Evolutionary conservation across 1,140 invertebrate genomes (phyloP), one percentile per base, ranked within the genome.

Genomic region (Cydia fagiglandana): DNA sequence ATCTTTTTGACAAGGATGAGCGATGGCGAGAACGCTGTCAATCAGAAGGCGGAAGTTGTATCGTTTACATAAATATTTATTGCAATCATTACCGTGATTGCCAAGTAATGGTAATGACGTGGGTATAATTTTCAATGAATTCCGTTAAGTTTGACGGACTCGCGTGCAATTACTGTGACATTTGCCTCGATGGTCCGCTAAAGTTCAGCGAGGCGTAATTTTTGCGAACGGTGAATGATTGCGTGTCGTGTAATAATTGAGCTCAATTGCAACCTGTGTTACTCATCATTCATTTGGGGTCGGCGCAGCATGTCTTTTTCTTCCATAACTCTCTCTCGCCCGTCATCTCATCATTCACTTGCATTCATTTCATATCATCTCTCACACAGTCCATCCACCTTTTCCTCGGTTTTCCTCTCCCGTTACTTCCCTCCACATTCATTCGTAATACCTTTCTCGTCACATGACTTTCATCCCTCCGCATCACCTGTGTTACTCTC

Each of bases 21-120:
- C 17, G 66, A 70, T 70, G 66, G 66, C 66, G 66, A 70, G 45
- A 70, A 70, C 30, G 30, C 15, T 34, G 28, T 70, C 66, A 70
- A 70, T 70, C 34, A 34, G 24, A 68, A 68, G 64, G 15, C 66
- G 66, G 34, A 70, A 41, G 66, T 41, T 17, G 30, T 38, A 45
- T 17, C 66, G 66, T 70, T 45, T 70, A 70, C 66, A 70, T 70
- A 70, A 70, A 70, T 70, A 70, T 70, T 70, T 70, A 70, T 70
- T 41, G 34, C 7, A 70, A 45, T 34, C 66, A 70, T 70, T 70
- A 70, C 66, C n/a, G n/a, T 45, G 66, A 70, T 70, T 45, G 38
- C 66, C 3, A 38, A 4, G 66, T 70, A 15, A 70, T 41, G 66
- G 66, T 70, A 70, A 70, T 70, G 66, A 70, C 66, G 4, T 17